phyloP scores from a whole-genome alignment of 1,140 invertebrate species.

The Tribolium madens region DNA sequence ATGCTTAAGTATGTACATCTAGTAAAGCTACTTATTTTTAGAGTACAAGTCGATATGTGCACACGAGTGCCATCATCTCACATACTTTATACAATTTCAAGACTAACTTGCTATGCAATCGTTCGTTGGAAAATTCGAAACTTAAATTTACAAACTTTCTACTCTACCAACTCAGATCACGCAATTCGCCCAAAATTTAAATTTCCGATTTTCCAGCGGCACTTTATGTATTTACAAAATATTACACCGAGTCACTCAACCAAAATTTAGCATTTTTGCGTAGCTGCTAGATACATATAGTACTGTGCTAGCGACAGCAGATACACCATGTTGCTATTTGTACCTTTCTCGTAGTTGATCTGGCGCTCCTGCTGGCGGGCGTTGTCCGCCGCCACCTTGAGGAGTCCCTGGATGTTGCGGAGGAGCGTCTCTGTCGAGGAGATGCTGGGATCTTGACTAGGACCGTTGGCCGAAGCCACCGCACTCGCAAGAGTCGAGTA shows the following conservation, averaged over 20 bases:
- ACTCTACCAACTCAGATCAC: conserved; percentile 19
- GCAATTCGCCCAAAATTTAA: conserved; percentile 20
- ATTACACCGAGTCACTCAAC: conserved; percentile 35
- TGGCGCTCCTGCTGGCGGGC: conserved; percentile 94
- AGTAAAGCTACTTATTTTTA: conserved; percentile 50
- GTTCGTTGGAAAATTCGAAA: conserved; percentile 36
- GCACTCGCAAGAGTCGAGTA: conserved; percentile 76
- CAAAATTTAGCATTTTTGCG: conserved; percentile 62
- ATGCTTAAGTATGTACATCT: conserved; percentile 53
- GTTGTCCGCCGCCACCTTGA: conserved; percentile 96
- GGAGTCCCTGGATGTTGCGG: conserved; percentile 93
- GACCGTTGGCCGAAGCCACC: conserved; percentile 66
- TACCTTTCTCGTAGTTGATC: conserved; percentile 97
- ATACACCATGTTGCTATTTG: conserved; percentile 67
- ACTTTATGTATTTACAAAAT: conserved; percentile 36
- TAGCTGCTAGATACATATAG: conserved; percentile 65
- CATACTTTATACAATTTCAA: conserved; percentile 48
- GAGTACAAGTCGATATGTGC: conserved; percentile 53
- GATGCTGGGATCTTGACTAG: conserved; percentile 70
- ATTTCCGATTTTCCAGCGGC: conserved; percentile 30
- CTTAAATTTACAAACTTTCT: conserved; percentile 19
- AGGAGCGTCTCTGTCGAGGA: conserved; percentile 92
- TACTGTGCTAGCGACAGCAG: conserved; percentile 65
- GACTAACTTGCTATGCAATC: conserved; percentile 24
- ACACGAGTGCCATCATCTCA: conserved; percentile 47